These are phyloP conservation scores for Tapirus terrestris DNA, from an alignment of 2,113 vertebrate genomes.

Conservation along the genomic window DNA sequence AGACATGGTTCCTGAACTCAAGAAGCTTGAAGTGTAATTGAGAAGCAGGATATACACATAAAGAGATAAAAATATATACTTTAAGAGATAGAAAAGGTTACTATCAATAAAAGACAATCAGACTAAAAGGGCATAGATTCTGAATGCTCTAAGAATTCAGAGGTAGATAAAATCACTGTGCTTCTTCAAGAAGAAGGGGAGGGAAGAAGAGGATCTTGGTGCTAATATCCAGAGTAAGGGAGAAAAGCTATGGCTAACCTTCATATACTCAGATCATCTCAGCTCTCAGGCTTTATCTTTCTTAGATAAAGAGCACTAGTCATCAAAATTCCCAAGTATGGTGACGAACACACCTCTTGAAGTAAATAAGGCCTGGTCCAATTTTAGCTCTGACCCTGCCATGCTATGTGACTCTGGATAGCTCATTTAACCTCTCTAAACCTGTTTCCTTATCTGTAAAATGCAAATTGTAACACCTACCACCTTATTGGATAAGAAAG, in stretches of 20 bases:
- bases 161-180: slow-evolving; percentile 16
- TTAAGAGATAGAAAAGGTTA: background rate
- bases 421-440: background rate
- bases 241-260: background rate
- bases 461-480: background rate
- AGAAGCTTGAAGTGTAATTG: background rate
- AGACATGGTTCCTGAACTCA: background rate
- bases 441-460: slow-evolving; percentile 25
- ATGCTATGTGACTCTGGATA: background rate
- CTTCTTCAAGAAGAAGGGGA: background rate
- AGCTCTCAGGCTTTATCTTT: background rate
- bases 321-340: background rate
- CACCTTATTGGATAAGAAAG: background rate
- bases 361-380: background rate
- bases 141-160: slow-evolving; percentile 10
- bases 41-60: background rate
- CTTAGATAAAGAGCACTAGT: background rate
- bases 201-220: background rate
- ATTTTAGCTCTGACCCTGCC: background rate
- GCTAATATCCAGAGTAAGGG: background rate
- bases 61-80: background rate
- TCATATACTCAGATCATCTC: background rate
- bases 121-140: background rate
- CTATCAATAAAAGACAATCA: slow-evolving; percentile 7
- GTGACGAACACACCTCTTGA: background rate